Evolutionary conservation across 2,888 invertebrate species (phyloP).

Genomic region (Spilosoma lubricipeda): DNA sequence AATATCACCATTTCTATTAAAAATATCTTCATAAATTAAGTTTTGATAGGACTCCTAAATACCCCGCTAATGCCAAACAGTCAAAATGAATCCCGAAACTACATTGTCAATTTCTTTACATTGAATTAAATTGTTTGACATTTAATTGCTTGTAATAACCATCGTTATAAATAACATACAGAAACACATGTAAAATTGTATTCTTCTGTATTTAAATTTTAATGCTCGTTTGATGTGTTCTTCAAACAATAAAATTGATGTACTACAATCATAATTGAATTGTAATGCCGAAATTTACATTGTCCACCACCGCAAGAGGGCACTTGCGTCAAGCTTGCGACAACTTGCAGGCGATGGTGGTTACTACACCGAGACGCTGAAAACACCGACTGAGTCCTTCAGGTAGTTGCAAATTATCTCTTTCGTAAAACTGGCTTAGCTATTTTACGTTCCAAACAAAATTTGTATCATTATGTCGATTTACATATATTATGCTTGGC

Average conservation of each 20-base stretch:
- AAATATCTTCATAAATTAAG: too few relatives aligned
- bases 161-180: too few relatives aligned
- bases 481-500: neutral
- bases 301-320: constrained; percentile 56
- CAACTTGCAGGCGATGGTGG: constrained; percentile 50
- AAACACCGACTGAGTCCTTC: constrained; percentile 49
- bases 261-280: constrained; percentile 58
- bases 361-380: constrained; percentile 50
- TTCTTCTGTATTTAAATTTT: constrained; percentile 10
- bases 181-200: neutral
- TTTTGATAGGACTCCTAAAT: too few relatives aligned
- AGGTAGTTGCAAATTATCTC: constrained; percentile 39
- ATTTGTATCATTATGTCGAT: neutral
- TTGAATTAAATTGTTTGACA: neutral
- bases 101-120: neutral
- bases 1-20: too few relatives aligned
- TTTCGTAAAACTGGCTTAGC: constrained; percentile 39
- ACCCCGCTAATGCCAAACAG: too few relatives aligned
- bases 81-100: neutral
- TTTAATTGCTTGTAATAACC: neutral
- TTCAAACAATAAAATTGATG: constrained; percentile 67
- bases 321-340: constrained; percentile 61
- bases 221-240: constrained; percentile 18
- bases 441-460: constrained; percentile 18
- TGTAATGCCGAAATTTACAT: constrained; percentile 57